Evolutionary conservation across 2,113 vertebrate species (phyloP), one percentile per base, ranked within the genome.

Genomic region (Symphodus melops): DNA sequence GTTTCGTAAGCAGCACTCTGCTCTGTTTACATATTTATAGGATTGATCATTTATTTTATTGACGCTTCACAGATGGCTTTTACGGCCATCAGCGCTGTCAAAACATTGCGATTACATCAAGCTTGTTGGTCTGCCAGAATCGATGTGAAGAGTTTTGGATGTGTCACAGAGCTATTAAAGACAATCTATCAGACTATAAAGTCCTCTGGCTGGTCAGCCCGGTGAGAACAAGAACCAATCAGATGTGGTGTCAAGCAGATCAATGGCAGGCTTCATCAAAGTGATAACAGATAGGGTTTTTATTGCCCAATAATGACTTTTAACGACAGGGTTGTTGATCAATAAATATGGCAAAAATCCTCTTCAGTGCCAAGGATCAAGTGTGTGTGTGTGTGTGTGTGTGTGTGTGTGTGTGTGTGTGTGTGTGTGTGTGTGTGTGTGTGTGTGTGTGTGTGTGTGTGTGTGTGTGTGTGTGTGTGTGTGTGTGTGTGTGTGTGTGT

Each of bases 221-320:
- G 19, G 64, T 33, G 71, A 68, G 61, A 44, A 41, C 39, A 61
- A 16, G 62, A 54, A 62, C 48, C 63, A 3, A 63, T 67, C 65
- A 69, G 71, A n/a, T n/a, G n/a, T 66, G 14, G 20, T 12, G 1
- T 65, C 37, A 75, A 75, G 57, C 70, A 51, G 62, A 33, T 71
- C 68, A 79, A 20, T 57, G 20, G 54, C 57, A 64, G 39, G 52
- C 25, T 60, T 72, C 44, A 74, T 83, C 71, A 75, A 74, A 81
- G 61, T 13, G 20, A 44, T 55, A n/a, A 68, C 19, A 36, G 39
- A 77, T 54, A 20, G 41, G 21, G 21, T 55, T 67, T 73, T 20
- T 17, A 63, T 62, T 51, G 14, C 46, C n/a, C 11, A 10, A 39
- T 72, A 37, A 76, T 77, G 68, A 28, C 21, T 62, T 60, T 49